These are phyloP conservation scores for Coregonus sp. DNA, from an alignment of 2,797 vertebrate genomes.

Conservation along the genomic window DNA sequence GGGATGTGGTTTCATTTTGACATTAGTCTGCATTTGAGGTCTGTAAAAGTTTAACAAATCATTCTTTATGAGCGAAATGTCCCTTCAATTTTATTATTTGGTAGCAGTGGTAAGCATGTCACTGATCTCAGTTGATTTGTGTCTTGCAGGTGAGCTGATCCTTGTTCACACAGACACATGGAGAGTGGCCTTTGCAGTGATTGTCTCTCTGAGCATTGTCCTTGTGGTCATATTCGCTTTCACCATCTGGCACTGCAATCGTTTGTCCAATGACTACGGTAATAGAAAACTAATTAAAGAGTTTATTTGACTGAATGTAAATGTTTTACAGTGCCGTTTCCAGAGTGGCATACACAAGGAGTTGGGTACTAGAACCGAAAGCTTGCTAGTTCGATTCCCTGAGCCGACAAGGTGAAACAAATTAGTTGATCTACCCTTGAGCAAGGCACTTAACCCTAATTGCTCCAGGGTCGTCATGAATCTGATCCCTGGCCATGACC, in stretches of 20 bases:
- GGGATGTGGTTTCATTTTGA: neutral
- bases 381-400: too few species aligned
- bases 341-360: too few species aligned
- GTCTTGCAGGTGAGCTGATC: neutral
- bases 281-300: neutral
- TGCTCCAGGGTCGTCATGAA: too few species aligned
- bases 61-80: neutral
- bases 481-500: too few species aligned
- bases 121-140: neutral
- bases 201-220: neutral
- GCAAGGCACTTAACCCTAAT: too few species aligned
- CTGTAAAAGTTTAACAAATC: neutral
- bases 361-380: too few species aligned
- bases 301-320: neutral
- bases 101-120: neutral
- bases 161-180: neutral
- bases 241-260: fast-evolving
- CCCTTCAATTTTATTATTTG: neutral
- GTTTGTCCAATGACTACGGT: neutral
- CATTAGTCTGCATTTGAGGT: neutral
- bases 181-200: neutral
- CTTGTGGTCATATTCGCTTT: neutral
- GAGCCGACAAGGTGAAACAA: too few species aligned
- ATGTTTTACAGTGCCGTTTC: neutral
- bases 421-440: too few species aligned